Evolutionary conservation across 2,888 invertebrate genomes (phyloP).

Genomic region (Drosophila atripex): DNA sequence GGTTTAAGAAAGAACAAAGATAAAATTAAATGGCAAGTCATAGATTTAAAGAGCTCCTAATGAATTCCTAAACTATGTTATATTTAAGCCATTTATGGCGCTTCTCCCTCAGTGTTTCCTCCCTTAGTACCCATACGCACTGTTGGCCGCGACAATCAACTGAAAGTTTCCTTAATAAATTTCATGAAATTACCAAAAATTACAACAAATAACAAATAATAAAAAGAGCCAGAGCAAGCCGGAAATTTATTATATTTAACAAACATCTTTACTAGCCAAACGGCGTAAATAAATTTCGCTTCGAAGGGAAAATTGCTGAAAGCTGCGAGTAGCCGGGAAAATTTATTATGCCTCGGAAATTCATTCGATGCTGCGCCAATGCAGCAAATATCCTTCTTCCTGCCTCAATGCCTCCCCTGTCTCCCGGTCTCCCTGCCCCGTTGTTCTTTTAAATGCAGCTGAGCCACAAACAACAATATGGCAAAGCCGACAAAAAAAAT

Average conservation of each 20-base stretch:
- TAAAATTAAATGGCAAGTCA: constrained; percentile 8
- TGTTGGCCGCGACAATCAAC: constrained; percentile 9
- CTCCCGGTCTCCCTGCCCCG: constrained; percentile 5
- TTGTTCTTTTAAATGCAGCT: constrained; percentile 48
- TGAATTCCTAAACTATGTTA: background rate
- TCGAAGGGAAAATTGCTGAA: constrained; percentile 34
- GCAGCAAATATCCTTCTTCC: constrained; percentile 32
- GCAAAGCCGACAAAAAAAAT: constrained; percentile 48
- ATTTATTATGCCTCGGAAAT: constrained; percentile 64
- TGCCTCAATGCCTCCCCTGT: no score
- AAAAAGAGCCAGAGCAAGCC: constrained; percentile 13
- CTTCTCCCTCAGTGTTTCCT: background rate
- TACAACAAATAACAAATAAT: constrained; percentile 18
- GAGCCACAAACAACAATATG: constrained; percentile 44
- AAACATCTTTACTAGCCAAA: constrained; percentile 60
- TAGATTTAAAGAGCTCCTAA: background rate
- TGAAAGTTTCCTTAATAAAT: constrained; percentile 42
- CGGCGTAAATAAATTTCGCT: constrained; percentile 61
- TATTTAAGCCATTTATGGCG: background rate
- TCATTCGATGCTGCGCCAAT: constrained; percentile 58
- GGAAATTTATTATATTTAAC: constrained; percentile 66
- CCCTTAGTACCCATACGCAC: constrained; percentile 18
- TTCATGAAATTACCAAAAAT: constrained; percentile 42
- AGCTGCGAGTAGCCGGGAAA: constrained; percentile 41
- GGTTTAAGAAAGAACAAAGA: constrained; percentile 7